Evolutionary conservation across 2,888 invertebrate species (phyloP).

Genomic region (Trachelus tabidus): DNA sequence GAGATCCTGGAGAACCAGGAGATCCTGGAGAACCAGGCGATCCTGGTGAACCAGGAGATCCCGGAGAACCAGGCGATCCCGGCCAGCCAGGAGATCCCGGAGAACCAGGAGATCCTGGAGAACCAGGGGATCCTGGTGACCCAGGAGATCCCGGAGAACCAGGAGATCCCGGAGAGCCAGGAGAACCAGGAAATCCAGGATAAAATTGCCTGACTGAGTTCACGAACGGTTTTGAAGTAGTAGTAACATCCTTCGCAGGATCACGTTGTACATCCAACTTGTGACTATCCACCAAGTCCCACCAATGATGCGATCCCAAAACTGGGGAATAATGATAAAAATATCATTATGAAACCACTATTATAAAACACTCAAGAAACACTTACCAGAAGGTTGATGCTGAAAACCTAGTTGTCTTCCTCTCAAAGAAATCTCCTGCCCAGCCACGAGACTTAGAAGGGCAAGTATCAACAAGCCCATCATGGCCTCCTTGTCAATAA

Average conservation of each 20-base stretch:
- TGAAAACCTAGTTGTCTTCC: background rate
- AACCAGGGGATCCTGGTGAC: conserved; percentile 4
- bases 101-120: background rate
- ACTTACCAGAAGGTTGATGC: conserved; percentile 13
- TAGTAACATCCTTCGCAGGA: conserved; percentile 27
- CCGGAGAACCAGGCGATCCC: conserved; percentile 25
- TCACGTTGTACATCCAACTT: conserved; percentile 40
- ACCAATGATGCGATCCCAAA: conserved; percentile 15
- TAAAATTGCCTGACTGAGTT: conserved; percentile 35
- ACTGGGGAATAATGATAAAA: too few relatives aligned
- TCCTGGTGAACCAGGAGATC: conserved; percentile 1
- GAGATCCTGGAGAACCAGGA: conserved; percentile 9
- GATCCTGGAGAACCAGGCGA: background rate
- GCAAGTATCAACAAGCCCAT: conserved; percentile 1
- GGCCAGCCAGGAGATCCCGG: conserved; percentile 26
- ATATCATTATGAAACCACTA: too few relatives aligned
- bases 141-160: conserved; percentile 4
- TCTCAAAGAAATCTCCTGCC: background rate
- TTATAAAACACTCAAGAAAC: background rate
- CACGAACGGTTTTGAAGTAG: too few relatives aligned
- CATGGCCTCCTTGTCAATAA: conserved; percentile 2
- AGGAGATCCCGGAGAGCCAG: background rate
- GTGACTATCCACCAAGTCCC: conserved; percentile 48
- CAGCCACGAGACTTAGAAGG: conserved; percentile 10
- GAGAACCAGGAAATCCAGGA: conserved; percentile 35